Conservation (phyloP, 92 coral and sea anemone genomes). For the Phenganax marumi region DNA sequence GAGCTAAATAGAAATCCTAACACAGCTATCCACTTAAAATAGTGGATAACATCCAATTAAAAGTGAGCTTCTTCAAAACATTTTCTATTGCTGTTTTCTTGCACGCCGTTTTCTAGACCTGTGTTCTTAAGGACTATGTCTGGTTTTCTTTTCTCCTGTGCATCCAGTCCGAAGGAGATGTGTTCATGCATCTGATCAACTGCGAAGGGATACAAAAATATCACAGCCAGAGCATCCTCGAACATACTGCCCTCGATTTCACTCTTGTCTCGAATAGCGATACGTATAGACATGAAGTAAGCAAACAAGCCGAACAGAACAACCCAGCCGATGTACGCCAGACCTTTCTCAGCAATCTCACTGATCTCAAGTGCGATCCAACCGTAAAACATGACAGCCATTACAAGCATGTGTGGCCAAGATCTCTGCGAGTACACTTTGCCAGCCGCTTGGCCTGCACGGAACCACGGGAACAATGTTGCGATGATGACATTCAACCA, state of each 20-base stretch:
- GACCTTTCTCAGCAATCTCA: conserved; percentile 62
- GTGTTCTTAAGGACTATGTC: background rate
- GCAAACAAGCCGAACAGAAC: conserved; percentile 69
- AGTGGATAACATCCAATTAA: background rate
- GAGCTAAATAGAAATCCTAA: background rate
- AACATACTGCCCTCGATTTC: conserved; percentile 53
- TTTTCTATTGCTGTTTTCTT: background rate
- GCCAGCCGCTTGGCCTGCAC: conserved; percentile 75
- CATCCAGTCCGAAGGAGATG: conserved; percentile 33
- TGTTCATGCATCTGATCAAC: conserved; percentile 67
- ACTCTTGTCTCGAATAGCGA: conserved; percentile 48
- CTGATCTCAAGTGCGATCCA: conserved; percentile 68
- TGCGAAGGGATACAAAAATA: conserved; percentile 59
- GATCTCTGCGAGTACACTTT: conserved; percentile 48
- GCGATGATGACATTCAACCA: conserved; percentile 57
- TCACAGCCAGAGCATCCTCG: conserved; percentile 66
- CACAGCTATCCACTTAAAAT: background rate
- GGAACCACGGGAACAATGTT: conserved; percentile 75
- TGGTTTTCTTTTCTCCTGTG: conserved; percentile 11
- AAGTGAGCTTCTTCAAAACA: conserved; percentile 17
- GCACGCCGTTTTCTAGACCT: conserved; percentile 20
- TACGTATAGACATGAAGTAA: conserved; percentile 72
- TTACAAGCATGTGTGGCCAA: conserved; percentile 66
- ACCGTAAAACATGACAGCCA: conserved; percentile 72
- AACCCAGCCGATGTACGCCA: conserved; percentile 80